Evolutionary conservation across 2,888 invertebrate genomes (phyloP).

Genomic region (Leptinotarsa tumamoca): DNA sequence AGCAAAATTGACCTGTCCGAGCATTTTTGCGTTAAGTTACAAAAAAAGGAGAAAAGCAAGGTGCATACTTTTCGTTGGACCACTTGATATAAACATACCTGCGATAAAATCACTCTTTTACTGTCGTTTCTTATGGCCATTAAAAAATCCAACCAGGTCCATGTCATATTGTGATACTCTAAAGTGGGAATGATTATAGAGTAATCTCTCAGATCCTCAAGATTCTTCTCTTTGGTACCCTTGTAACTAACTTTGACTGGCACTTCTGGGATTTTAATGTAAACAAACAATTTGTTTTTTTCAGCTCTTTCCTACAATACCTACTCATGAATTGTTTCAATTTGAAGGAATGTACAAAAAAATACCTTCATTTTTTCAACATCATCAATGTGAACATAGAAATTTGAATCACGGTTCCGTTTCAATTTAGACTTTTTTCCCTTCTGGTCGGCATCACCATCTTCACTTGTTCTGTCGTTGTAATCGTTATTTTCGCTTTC

Average conservation of each 20-base stretch:
- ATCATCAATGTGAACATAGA: slow-evolving; percentile 92
- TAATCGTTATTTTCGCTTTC: slow-evolving; percentile 86
- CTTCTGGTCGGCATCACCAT: slow-evolving; percentile 67
- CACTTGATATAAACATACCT: slow-evolving; percentile 66
- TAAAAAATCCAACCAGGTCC: slow-evolving; percentile 99
- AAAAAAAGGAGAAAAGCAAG: no score
- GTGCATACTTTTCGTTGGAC: no score
- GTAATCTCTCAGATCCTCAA: slow-evolving; percentile 95
- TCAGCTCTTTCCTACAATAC: slow-evolving; percentile 89
- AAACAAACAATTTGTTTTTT: slow-evolving; percentile 97
- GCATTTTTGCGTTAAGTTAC: no score
- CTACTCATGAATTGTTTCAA: neutral
- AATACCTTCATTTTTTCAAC: slow-evolving; percentile 95
- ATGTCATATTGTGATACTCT: slow-evolving; percentile 98
- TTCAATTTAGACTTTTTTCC: slow-evolving; percentile 66
- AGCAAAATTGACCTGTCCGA: no score
- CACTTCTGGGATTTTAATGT: slow-evolving; percentile 98
- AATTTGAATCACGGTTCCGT: slow-evolving; percentile 84
- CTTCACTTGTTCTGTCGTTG: slow-evolving; percentile 70
- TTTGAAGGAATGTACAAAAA: neutral
- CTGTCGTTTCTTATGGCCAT: slow-evolving; percentile 96
- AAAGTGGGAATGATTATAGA: slow-evolving; percentile 94
- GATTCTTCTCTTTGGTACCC: slow-evolving; percentile 98
- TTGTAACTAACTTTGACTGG: slow-evolving; percentile 86
- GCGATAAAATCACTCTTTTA: slow-evolving; percentile 85